Conservation (phyloP, 2,113 vertebrate genomes). For the Dromaius novaehollandiae region DNA sequence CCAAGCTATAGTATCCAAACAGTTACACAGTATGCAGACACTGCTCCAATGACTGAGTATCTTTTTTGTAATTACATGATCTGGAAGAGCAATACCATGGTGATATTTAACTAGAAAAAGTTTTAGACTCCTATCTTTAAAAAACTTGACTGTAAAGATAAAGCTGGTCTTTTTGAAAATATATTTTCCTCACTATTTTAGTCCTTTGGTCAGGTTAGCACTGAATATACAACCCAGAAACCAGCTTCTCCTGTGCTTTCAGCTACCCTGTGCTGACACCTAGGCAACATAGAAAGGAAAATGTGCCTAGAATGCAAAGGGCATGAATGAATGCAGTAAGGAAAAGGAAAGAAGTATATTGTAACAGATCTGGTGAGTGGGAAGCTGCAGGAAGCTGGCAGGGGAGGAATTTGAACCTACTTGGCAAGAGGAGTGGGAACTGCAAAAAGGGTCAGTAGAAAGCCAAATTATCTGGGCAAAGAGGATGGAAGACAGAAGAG, state of each 20-base stretch:
- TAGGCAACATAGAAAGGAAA: slow-evolving; percentile 54
- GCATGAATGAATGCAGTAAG: slow-evolving; percentile 32
- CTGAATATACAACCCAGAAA: slow-evolving; percentile 9
- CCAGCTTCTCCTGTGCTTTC: slow-evolving; percentile 29
- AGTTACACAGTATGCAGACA: background rate
- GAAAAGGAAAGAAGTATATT: slow-evolving; percentile 37
- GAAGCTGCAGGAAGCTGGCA: slow-evolving; percentile 51
- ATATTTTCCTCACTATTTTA: background rate
- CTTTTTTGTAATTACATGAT: background rate
- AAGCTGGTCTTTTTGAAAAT: background rate
- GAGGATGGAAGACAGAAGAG: background rate
- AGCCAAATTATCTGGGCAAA: background rate
- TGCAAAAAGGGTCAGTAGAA: slow-evolving; percentile 4
- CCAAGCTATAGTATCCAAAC: background rate
- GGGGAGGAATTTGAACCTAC: background rate
- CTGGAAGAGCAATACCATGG: background rate
- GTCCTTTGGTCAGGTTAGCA: slow-evolving; percentile 31
- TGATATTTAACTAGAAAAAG: background rate
- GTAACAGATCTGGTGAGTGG: background rate
- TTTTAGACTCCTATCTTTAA: background rate
- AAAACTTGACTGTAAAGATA: background rate
- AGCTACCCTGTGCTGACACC: slow-evolving; percentile 26
- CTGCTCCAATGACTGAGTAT: background rate
- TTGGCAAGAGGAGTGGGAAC: slow-evolving; percentile 57
- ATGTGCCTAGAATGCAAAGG: slow-evolving; percentile 56